Percentiles rank a stretch among this genome's conserved stretches.
These are phyloP conservation scores for Talpa occidentalis DNA, from an alignment of 2,113 vertebrate species.

Conservation along the genomic window DNA sequence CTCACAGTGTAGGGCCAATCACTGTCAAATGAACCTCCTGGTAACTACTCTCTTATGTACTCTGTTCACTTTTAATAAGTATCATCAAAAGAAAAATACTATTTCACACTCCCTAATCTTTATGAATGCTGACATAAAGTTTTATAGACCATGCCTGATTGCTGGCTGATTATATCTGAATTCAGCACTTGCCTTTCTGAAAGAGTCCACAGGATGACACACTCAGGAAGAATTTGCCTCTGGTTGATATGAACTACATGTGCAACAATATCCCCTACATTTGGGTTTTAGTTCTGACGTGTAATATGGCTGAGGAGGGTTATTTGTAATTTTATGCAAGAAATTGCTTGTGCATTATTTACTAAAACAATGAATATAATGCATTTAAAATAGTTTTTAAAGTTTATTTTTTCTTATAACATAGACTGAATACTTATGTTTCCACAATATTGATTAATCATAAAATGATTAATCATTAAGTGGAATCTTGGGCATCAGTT, in stretches of 20 bases:
- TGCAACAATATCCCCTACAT: rapidly evolving
- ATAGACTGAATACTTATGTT: neutral
- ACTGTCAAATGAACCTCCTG: neutral
- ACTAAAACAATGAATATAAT: neutral
- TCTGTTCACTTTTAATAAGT: neutral
- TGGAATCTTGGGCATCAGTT: neutral
- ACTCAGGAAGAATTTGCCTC: no score
- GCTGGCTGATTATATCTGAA: neutral
- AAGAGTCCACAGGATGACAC: rapidly evolving
- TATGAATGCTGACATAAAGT: neutral
- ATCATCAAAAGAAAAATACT: neutral
- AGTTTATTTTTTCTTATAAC: neutral
- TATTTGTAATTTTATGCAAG: neutral
- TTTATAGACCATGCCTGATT: slow-evolving; percentile 20
- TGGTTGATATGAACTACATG: rapidly evolving
- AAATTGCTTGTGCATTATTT: neutral
- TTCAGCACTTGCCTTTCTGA: neutral
- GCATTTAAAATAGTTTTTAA: neutral
- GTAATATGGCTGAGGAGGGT: neutral
- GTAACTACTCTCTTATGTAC: neutral
- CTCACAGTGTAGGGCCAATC: neutral
- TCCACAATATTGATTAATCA: neutral
- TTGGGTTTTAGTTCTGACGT: neutral
- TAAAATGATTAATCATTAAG: neutral
- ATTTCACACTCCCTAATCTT: neutral